A percentile compares a stretch with the other conserved stretches of the same genome.
Conservation (phyloP, 2,113 vertebrate genomes). For the Donacobius atricapilla region DNA sequence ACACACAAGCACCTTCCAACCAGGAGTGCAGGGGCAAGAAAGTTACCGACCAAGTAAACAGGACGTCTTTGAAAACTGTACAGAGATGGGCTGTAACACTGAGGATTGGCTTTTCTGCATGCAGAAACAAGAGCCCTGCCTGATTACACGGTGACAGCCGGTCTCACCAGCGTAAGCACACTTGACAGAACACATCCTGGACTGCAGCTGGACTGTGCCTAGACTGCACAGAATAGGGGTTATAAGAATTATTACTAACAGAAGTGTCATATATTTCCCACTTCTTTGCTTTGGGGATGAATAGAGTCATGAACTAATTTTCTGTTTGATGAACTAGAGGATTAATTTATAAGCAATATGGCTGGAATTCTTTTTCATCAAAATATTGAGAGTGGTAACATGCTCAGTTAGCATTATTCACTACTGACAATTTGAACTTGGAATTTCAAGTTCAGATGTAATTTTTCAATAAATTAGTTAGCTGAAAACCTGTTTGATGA, state of each 20-base stretch:
- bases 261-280: not conserved
- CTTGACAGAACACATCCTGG: not conserved
- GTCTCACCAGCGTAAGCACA: not conserved
- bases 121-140: not conserved
- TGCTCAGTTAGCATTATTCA: not conserved
- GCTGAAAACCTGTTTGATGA: constrained; percentile 54
- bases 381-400: not conserved
- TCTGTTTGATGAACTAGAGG: not conserved
- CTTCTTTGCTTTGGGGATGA: not conserved
- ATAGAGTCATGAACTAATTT: not conserved
- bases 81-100: not conserved
- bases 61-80: not conserved
- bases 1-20: not conserved
- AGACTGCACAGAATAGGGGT: not conserved
- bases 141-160: not conserved
- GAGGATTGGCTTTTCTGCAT: not conserved
- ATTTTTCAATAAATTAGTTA: constrained; percentile 58
- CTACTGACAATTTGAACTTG: constrained; percentile 17
- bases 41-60: not conserved
- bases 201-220: not conserved
- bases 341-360: not conserved
- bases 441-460: not conserved
- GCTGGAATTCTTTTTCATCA: not conserved
- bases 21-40: not conserved
- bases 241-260: not conserved